phyloP scores from a whole-genome alignment of 2,888 invertebrate genomes.

The Xanthorhoe designata region DNA sequence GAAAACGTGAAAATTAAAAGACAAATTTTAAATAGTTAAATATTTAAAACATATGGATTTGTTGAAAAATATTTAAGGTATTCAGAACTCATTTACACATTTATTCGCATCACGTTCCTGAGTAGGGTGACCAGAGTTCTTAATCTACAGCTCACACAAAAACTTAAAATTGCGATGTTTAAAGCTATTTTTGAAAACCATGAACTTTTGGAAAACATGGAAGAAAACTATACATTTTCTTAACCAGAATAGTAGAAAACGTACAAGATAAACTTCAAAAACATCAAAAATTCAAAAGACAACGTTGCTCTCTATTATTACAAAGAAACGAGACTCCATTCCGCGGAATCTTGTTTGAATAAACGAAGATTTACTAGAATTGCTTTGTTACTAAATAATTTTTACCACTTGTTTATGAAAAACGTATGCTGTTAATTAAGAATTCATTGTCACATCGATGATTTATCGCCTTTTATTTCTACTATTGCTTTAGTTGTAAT shows the following conservation, averaged over 20 bases:
- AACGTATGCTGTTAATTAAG: no score
- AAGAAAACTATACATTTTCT: background rate
- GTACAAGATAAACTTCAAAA: background rate
- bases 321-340: background rate
- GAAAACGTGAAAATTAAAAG: no score
- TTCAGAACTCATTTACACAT: constrained; percentile 21
- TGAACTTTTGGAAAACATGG: background rate
- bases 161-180: no score
- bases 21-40: no score
- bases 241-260: background rate
- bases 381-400: no score
- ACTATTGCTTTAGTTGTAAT: no score
- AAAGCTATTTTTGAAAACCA: no score
- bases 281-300: background rate
- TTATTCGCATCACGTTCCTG: constrained; percentile 25
- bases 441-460: no score
- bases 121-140: constrained; percentile 11
- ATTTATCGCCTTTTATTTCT: no score
- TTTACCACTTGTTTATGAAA: background rate
- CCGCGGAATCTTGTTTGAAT: background rate
- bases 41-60: no score
- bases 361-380: background rate
- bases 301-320: background rate
- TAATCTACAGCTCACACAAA: no score
- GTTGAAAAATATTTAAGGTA: background rate